phyloP scores from a whole-genome alignment of 2,113 vertebrate genomes.

The Hemichromis elongatus region DNA sequence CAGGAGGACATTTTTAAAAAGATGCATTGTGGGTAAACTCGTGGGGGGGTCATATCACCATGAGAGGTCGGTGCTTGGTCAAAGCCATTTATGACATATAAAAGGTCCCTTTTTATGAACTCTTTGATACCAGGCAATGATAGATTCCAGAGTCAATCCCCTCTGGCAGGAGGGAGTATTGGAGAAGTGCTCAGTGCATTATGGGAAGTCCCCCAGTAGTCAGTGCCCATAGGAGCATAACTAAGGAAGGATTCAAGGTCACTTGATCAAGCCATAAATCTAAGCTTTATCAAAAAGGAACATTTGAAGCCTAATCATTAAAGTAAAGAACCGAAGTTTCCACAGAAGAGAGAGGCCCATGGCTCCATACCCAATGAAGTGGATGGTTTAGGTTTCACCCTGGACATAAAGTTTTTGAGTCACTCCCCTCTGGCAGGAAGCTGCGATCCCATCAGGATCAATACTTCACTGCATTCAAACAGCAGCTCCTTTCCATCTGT shows the following conservation, averaged over 20 bases:
- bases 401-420: not conserved
- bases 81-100: not conserved
- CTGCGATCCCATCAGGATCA: not conserved
- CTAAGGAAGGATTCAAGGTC: not conserved
- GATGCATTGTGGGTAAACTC: not conserved
- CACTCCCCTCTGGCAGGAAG: not conserved
- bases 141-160: not conserved
- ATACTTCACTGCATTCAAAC: not conserved
- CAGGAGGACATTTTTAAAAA: rapidly evolving
- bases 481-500: not conserved
- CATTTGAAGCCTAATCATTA: not conserved
- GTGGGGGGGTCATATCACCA: rapidly evolving
- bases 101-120: not conserved
- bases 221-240: not conserved
- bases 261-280: not conserved
- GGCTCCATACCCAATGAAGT: not conserved
- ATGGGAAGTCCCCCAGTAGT: not conserved
- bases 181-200: not conserved
- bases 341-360: not conserved
- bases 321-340: not conserved
- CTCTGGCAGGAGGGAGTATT: not conserved
- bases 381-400: not conserved
- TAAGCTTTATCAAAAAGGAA: not conserved
- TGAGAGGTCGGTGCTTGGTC: not conserved
- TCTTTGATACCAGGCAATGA: not conserved